A percentile compares a stretch with the other conserved stretches of the same genome.
Conservation (phyloP, 2,888 invertebrate genomes). For the Conus canariensis region DNA sequence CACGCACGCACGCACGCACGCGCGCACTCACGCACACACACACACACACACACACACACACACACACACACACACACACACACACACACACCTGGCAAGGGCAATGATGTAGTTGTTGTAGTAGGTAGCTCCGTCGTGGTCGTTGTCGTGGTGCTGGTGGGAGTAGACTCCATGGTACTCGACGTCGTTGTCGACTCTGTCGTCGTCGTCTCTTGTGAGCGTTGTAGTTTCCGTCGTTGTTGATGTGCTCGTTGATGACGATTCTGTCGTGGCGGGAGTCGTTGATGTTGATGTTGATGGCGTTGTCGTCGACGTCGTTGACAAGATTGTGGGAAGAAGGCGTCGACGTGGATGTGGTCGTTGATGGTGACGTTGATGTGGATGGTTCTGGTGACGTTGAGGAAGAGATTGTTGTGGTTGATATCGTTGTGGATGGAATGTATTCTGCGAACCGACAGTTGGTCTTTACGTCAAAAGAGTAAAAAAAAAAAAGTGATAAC, state of each 20-base stretch:
- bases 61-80: too few relatives aligned
- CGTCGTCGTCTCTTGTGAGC: background rate
- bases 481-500: too few relatives aligned
- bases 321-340: background rate
- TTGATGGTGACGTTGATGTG: constrained; percentile 35
- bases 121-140: background rate
- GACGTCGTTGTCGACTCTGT: constrained; percentile 30
- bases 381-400: constrained; percentile 35
- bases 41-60: too few relatives aligned
- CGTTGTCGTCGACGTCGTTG: too few relatives aligned
- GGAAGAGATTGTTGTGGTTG: constrained; percentile 19
- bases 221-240: constrained; percentile 7
- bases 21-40: too few relatives aligned
- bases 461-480: too few relatives aligned
- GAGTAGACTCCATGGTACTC: background rate
- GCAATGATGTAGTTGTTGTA: background rate
- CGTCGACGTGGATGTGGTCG: constrained; percentile 31
- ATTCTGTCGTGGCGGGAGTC: background rate
- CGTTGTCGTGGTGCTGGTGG: background rate
- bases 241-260: background rate
- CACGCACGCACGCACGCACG: too few relatives aligned
- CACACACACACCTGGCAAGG: background rate
- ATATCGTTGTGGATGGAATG: constrained; percentile 45
- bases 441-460: constrained; percentile 34
- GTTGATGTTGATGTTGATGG: constrained; percentile 17